Percentiles rank a stretch among this genome's conserved stretches.
Conservation (phyloP, 2,797 vertebrate species). For the Macropodus opercularis region DNA sequence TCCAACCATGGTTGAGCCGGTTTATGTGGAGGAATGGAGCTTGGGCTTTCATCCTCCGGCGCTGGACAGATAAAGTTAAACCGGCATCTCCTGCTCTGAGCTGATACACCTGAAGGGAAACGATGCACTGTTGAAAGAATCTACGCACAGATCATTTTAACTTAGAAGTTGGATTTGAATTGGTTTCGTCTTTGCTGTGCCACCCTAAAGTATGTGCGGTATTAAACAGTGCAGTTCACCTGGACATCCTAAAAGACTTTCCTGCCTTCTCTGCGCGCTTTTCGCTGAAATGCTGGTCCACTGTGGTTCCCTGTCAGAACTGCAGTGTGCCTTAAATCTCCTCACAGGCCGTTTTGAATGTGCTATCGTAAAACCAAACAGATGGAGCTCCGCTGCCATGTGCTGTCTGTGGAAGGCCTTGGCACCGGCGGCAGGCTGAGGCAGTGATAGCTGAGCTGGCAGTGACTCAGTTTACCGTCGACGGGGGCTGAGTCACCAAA, state of each 20-base stretch:
- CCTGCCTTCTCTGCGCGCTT: neutral
- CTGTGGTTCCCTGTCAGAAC: neutral
- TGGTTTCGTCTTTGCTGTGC: no score
- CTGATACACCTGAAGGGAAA: no score
- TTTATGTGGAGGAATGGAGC: neutral
- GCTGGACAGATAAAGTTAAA: no score
- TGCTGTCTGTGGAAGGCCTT: constrained; percentile 16
- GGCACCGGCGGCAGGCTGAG: constrained; percentile 38
- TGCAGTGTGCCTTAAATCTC: neutral
- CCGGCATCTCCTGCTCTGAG: no score
- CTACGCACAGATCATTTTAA: no score
- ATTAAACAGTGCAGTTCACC: no score
- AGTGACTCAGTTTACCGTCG: constrained; percentile 63
- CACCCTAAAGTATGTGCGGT: no score
- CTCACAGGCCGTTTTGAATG: neutral
- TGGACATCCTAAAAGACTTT: no score
- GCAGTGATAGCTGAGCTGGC: constrained; percentile 41
- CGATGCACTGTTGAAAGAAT: no score
- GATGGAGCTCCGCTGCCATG: constrained; percentile 14
- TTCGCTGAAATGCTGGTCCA: neutral
- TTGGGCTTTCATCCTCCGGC: neutral
- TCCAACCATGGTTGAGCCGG: neutral
- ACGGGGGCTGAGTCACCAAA: constrained; percentile 60
- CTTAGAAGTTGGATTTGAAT: no score
- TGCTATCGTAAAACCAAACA: neutral